These are phyloP conservation scores for Saturnia japonica DNA, from an alignment of 2,888 invertebrate species.

Conservation along the genomic window DNA sequence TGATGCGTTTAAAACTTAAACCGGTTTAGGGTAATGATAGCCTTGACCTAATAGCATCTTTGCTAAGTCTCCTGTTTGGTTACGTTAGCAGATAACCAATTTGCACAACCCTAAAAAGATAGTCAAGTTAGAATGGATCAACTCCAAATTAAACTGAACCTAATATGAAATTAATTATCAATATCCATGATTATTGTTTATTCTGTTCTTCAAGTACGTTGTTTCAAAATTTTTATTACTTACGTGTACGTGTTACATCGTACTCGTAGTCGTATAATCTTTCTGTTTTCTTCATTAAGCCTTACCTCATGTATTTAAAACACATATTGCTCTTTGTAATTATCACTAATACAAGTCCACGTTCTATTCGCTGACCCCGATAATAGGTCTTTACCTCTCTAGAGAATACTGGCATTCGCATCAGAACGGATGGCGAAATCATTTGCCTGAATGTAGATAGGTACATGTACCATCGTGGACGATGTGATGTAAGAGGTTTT, in stretches of 20 bases:
- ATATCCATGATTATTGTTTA: background rate
- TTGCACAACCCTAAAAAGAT: background rate
- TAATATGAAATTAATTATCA: background rate
- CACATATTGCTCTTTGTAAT: background rate
- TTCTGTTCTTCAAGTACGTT: background rate
- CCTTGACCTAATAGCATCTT: background rate
- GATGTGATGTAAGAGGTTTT: background rate
- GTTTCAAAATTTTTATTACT: background rate
- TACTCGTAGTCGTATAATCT: background rate
- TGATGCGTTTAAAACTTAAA: background rate
- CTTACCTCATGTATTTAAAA: background rate
- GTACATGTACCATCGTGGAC: background rate
- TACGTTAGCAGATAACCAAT: background rate
- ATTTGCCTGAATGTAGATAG: background rate
- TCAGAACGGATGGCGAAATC: constrained; percentile 9
- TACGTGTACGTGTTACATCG: background rate
- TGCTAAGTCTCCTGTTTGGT: background rate
- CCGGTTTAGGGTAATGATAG: background rate
- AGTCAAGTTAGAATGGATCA: background rate
- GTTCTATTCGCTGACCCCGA: background rate
- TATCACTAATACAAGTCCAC: background rate
- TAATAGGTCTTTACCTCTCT: background rate
- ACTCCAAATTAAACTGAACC: background rate
- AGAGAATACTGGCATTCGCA: constrained; percentile 6
- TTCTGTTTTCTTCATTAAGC: background rate